A percentile compares a stretch with the other conserved stretches of the same genome.
These are phyloP conservation scores for Netelia fuscicornis DNA, from an alignment of 2,888 invertebrate species.

Conservation along the genomic window DNA sequence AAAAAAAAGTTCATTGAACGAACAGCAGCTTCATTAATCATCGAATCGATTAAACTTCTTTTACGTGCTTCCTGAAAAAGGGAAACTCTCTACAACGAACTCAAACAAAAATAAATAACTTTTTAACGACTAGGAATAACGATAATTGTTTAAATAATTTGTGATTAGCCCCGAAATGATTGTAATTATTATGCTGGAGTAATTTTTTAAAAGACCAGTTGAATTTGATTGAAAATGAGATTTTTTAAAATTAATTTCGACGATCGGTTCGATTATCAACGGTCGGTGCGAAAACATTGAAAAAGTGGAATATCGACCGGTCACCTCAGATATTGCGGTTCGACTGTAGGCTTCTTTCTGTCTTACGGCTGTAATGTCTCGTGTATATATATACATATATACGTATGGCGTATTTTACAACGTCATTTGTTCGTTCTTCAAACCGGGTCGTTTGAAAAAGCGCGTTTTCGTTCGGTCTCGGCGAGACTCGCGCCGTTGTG, in stretches of 20 bases:
- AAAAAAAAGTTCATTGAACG: not conserved
- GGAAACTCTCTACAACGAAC: too few species aligned
- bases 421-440: conserved; percentile 32
- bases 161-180: too few species aligned
- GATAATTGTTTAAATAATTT: too few species aligned
- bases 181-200: not conserved
- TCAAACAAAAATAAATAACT: too few species aligned
- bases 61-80: too few species aligned
- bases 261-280: not conserved
- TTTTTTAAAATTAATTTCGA: not conserved
- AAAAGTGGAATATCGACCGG: not conserved
- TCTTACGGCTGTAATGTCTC: not conserved
- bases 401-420: conserved; percentile 18
- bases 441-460: conserved; percentile 37
- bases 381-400: conserved; percentile 16
- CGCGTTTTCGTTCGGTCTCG: conserved; percentile 13
- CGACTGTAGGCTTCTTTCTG: not conserved
- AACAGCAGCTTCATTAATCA: too few species aligned
- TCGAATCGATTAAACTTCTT: too few species aligned
- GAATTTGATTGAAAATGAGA: not conserved
- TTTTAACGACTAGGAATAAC: too few species aligned
- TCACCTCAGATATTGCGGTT: not conserved
- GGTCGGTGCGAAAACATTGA: not conserved
- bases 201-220: not conserved
- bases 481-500: conserved; percentile 49